A percentile compares a stretch with the other conserved stretches of the same genome.
phyloP scores from a whole-genome alignment of 2,113 vertebrate genomes.

The Siniperca chuatsi region DNA sequence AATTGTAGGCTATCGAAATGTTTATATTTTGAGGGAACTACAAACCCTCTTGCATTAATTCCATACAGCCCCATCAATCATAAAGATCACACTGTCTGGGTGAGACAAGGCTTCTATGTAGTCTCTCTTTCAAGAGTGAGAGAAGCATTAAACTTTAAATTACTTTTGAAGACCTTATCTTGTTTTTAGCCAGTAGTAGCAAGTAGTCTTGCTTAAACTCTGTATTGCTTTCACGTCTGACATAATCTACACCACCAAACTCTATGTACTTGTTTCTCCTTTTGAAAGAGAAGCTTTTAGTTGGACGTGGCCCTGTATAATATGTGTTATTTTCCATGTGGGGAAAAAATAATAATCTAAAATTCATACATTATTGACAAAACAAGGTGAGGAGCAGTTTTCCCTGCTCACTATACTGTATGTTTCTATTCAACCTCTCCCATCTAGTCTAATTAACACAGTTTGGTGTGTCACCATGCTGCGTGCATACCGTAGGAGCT shows the following conservation, averaged over 20 bases:
- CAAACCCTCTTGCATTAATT: conserved; percentile 17
- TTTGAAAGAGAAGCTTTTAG: not conserved
- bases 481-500: not conserved
- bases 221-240: not conserved
- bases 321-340: not conserved
- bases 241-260: not conserved
- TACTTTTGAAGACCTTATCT: conserved; percentile 6
- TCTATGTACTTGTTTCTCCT: not conserved
- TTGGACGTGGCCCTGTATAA: not conserved
- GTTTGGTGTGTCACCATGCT: conserved; percentile 3
- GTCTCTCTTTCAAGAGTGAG: conserved; percentile 10
- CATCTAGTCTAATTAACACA: not conserved
- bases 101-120: not conserved
- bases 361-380: not conserved
- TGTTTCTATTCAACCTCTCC: not conserved
- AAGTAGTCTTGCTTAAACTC: not conserved
- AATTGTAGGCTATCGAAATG: conserved; percentile 42
- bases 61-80: conserved; percentile 29
- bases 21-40: conserved; percentile 35
- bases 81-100: not conserved
- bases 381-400: not conserved
- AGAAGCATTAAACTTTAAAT: conserved; percentile 11
- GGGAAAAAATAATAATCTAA: not conserved
- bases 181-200: not conserved
- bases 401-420: not conserved